These are phyloP conservation scores for Microtus pennsylvanicus DNA, from an alignment of 2,113 vertebrate species.

Conservation along the genomic window DNA sequence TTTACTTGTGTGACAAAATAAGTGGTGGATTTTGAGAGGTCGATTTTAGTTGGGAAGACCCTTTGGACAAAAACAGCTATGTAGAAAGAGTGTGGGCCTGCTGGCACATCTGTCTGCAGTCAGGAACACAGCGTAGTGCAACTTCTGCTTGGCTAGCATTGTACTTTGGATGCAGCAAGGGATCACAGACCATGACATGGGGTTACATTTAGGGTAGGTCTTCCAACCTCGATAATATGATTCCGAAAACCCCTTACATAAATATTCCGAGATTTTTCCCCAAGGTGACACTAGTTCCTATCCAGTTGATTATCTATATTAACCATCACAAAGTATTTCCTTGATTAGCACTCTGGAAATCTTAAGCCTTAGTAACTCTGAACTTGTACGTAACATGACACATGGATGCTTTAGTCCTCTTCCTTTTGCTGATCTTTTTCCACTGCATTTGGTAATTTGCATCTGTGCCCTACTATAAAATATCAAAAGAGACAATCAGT, in stretches of 20 bases:
- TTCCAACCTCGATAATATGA: neutral
- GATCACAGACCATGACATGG: neutral
- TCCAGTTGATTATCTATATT: neutral
- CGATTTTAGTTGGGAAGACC: neutral
- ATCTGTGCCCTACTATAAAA: neutral
- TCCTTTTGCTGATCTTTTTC: neutral
- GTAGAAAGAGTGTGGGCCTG: neutral
- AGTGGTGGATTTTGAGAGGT: neutral
- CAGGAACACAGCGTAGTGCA: too few relatives aligned
- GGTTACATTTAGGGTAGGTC: neutral
- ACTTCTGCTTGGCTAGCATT: neutral
- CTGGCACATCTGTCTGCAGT: neutral
- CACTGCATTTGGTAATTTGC: neutral
- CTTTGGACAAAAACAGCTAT: neutral
- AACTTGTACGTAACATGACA: rapidly evolving
- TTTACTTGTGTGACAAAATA: neutral
- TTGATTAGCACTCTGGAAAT: neutral
- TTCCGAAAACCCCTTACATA: neutral
- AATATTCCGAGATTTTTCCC: neutral
- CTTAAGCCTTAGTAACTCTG: neutral
- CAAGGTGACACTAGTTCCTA: neutral
- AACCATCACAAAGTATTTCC: neutral
- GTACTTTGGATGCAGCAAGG: too few relatives aligned
- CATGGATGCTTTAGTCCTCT: neutral
- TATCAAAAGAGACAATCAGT: too few relatives aligned